These are phyloP conservation scores for Perca schrenkii DNA, from an alignment of 2,113 vertebrate genomes.

Conservation along the genomic window DNA sequence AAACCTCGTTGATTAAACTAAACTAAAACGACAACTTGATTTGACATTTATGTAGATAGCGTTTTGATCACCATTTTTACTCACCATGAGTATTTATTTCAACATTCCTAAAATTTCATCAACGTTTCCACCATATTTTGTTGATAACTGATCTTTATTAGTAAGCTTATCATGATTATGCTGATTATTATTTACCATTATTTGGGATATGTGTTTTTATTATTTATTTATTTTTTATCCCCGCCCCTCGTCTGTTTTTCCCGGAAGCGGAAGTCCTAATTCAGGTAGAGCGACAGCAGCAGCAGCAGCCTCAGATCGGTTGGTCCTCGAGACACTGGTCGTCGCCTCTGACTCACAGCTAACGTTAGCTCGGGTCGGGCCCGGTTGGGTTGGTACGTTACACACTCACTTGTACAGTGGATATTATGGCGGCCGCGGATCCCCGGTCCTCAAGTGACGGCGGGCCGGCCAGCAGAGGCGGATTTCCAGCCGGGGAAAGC, in stretches of 20 bases:
- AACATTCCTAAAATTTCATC: too few species aligned
- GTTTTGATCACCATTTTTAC: too few species aligned
- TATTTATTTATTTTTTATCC: not conserved
- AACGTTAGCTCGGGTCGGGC: conserved; percentile 34
- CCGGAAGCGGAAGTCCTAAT: conserved; percentile 71
- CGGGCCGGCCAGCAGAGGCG: conserved; percentile 78
- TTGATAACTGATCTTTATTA: too few species aligned
- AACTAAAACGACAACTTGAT: too few species aligned
- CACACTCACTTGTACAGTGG: not conserved
- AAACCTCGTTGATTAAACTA: too few species aligned
- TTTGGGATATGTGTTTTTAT: too few species aligned
- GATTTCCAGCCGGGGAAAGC: conserved; percentile 75
- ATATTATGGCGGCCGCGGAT: conserved; percentile 83
- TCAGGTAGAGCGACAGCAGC: conserved; percentile 23
- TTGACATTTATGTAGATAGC: too few species aligned
- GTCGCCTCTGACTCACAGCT: conserved; percentile 24
- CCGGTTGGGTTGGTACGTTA: conserved; percentile 22
- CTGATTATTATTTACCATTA: too few species aligned
- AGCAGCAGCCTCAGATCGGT: not conserved
- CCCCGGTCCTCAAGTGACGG: conserved; percentile 83
- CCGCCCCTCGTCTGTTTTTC: not conserved
- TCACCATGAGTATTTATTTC: too few species aligned
- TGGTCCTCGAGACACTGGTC: conserved; percentile 3
- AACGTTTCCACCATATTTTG: too few species aligned
- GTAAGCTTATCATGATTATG: too few species aligned